Percentiles rank a stretch among this genome's conserved stretches.
These are phyloP conservation scores for Acrocephalus scirpaceus DNA, from an alignment of 2,797 vertebrate species.

Conservation along the genomic window DNA sequence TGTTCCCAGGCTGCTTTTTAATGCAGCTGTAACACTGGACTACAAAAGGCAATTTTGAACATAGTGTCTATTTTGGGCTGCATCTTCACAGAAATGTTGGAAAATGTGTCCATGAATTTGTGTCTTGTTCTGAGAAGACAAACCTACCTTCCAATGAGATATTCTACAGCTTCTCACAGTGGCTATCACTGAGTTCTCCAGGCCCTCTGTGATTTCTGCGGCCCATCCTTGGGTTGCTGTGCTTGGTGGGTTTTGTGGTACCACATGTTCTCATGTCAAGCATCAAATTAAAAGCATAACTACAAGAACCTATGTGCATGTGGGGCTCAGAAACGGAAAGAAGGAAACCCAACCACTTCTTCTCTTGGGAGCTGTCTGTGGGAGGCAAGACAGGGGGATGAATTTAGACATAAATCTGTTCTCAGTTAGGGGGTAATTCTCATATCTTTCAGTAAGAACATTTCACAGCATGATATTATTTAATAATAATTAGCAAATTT, in stretches of 20 bases:
- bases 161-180: background rate
- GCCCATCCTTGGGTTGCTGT: background rate
- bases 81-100: background rate
- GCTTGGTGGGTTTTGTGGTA: background rate
- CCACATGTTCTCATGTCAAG: background rate
- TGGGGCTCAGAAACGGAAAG: background rate
- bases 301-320: background rate
- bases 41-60: background rate
- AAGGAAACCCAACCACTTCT: background rate
- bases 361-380: background rate
- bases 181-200: background rate
- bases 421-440: background rate
- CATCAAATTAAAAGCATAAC: background rate
- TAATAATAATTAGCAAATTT: background rate
- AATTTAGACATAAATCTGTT: conserved; percentile 27
- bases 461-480: background rate
- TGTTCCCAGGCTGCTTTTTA: background rate
- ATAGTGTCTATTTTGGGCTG: background rate
- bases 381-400: background rate
- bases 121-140: background rate
- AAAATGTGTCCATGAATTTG: background rate
- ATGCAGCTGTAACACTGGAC: background rate
- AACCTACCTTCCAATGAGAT: background rate
- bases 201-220: background rate
- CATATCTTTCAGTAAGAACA: background rate